Evolutionary conservation across 30 jellyfish, hydroid and myxozoan genomes (phyloP), one percentile per base, ranked within the genome.

Genomic region (Rhopilema esculentum): DNA sequence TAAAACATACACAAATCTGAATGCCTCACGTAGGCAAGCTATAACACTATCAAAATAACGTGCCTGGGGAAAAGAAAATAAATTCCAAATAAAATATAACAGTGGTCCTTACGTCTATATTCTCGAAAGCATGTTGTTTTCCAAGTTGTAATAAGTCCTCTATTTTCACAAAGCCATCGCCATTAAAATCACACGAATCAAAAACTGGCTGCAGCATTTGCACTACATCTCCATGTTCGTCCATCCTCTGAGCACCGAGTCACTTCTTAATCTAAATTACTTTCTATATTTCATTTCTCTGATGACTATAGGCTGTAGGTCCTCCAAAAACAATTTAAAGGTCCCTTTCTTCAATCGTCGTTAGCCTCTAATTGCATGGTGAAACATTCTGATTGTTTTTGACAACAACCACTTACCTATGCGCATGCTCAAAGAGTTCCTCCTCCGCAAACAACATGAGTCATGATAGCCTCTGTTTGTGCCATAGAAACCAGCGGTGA

Each of bases 171-270:
- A 17, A 94, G 18, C 98, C 98, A 78, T 94, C 98, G 8, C 97
- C 95, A 85, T 91, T 88, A n/a, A 65, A 27, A 72, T 94, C 97
- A 79, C 98, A 94, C 15, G 98, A 74, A 84, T 94, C 98, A 62
- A 94, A 94, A 21, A 94, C 97, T 0, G 97, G 96, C 66, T 88
- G 89, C 27, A 94, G 68, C 21, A 48, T 52, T 27, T 69, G 53
- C n/a, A 64, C 24, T 8, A 89, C 7, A 16, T 73, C 91, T n/a
- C 22, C 82, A 27, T 85, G 91, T 7, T 71, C 75, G 26, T 89
- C 97, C 97, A 89, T 89, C 0, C 4, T 72, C 27, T 49, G 49
- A 21, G 15, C 29, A 1, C 20, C 27, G 8, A 40, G 57, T 40
- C 57, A 2, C 57, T 12, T 12, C 57, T 2, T 6, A 40, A 6